Percentiles rank a stretch among this genome's conserved stretches.
phyloP scores from a whole-genome alignment of 2,113 vertebrate species.

The Microtus ochrogaster region DNA sequence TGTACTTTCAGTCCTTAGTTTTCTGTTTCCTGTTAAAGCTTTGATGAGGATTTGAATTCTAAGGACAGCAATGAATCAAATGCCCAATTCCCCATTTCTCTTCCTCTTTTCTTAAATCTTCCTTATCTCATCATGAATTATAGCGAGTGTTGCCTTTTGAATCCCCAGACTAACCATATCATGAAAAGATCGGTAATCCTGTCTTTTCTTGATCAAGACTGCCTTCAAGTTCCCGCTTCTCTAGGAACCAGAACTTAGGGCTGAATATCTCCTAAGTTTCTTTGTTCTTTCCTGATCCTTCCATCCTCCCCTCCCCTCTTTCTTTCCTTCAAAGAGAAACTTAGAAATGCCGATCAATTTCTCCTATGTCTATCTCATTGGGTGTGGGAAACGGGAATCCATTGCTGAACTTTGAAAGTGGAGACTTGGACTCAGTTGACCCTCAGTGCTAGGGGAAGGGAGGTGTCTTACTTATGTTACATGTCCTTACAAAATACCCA shows the following conservation, averaged over 20 bases:
- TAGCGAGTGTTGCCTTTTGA: background rate
- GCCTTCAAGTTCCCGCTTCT: background rate
- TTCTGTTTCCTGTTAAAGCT: background rate
- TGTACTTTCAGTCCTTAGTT: background rate
- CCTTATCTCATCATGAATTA: background rate
- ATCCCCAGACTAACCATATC: background rate
- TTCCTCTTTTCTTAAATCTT: background rate
- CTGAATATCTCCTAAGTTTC: background rate
- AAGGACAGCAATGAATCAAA: no score
- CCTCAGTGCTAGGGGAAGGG: background rate
- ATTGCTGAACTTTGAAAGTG: background rate
- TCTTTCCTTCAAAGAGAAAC: background rate
- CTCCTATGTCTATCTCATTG: background rate
- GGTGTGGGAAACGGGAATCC: background rate
- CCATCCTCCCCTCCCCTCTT: rapidly evolving
- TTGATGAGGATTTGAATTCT: background rate
- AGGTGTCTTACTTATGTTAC: background rate
- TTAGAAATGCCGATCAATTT: background rate
- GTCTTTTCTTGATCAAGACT: slow-evolving; percentile 1
- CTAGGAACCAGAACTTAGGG: background rate
- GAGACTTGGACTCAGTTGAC: background rate
- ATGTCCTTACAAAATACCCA: background rate
- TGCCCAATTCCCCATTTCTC: background rate
- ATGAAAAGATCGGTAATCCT: background rate
- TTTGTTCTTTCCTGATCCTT: background rate